Base-by-base conservation (phyloP, 2,888 invertebrate species). In the Andrena trimmerana region DNA sequence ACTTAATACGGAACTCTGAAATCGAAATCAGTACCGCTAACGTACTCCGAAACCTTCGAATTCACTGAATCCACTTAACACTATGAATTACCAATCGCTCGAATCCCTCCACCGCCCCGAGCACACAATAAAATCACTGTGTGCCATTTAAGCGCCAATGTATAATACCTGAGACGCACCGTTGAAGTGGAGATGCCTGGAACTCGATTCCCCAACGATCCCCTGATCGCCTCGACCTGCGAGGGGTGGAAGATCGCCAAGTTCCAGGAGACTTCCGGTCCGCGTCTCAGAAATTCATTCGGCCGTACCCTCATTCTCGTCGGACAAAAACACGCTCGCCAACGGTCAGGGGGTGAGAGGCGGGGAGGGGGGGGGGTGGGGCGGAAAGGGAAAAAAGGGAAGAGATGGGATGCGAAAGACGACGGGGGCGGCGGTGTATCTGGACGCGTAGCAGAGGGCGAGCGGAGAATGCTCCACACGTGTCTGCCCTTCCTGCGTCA, bases 401-500 rank as follows among this genome's bases (percentile, higher is more conserved):
- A 16, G 7, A 16, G 27, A 29, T 42, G 16, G 59, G 27, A 31
- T 33, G 29, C 5, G 33, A 62, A 72, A 27, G 16, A 54, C 57
- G n/a, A 2, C 29, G 50, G 13, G 27, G 52, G 29, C 16, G 60
- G 29, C 36, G 31, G 42, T 52, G 71, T 66, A 67, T 74, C 74
- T 67, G 42, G 16, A 42, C 42, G 42, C 29, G 27, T n/a, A 7
- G 6, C 13, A 50, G 57, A 33, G 67, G 59, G 52, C 50, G 50
- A 59, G 24, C 27, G 69, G 72, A 65, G 76, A 29, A 83, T n/a
- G 42, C 50, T 74, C 67, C 68, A 81, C 84, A 84, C 85, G 85
- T 84, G 84, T 75, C 78, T 81, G 78, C 70, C 85, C 81, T 83
- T 78, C 77, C 80, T 82, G 78, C 80, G 79, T 77, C 79, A 73